Base-by-base conservation (phyloP, 2,113 vertebrate genomes). In the Tiliqua scincoides region DNA sequence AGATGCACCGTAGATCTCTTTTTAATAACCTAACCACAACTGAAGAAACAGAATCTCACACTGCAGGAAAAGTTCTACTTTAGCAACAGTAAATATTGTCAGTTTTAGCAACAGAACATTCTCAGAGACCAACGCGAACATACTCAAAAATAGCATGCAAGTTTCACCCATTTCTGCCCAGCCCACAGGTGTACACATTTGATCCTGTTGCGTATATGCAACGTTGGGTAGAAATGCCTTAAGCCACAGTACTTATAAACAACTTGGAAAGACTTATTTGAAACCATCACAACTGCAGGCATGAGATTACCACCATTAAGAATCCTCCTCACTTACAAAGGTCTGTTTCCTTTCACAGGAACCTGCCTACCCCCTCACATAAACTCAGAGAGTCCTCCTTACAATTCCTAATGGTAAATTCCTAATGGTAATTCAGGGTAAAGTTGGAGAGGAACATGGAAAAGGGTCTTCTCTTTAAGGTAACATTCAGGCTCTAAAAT, bases 201-300 rank as follows among this genome's bases (percentile, higher is more conserved):
- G n/a, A n/a, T n/a, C n/a, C n/a, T n/a, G n/a, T n/a, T n/a, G n/a
- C n/a, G n/a, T n/a, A n/a, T n/a, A n/a, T n/a, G n/a, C n/a, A n/a
- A n/a, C n/a, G n/a, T n/a, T n/a, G n/a, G n/a, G n/a, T n/a, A n/a
- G n/a, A n/a, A n/a, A n/a, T n/a, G n/a, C n/a, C n/a, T 88, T 5
- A 17, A 91, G 27, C 70, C 87, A 87, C 37, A 85, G 85, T 30
- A 88, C 23, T 83, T 67, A 80, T 71, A 63, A 75, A 72, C 15
- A 80, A 86, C 76, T 65, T 91, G 88, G 61, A 91, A 68, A 73
- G 54, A 84, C 52, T 80, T 87, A 73, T 71, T 62, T 88, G 76
- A 92, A 93, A 85, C 85, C 73, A 59, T 86, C 83, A 89, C 71
- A 37, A 71, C 30, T 21, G 89, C 1, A 70, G 3, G 8, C 59